These are phyloP conservation scores for Tillus elongatus DNA, from an alignment of 2,888 invertebrate genomes.

Conservation along the genomic window DNA sequence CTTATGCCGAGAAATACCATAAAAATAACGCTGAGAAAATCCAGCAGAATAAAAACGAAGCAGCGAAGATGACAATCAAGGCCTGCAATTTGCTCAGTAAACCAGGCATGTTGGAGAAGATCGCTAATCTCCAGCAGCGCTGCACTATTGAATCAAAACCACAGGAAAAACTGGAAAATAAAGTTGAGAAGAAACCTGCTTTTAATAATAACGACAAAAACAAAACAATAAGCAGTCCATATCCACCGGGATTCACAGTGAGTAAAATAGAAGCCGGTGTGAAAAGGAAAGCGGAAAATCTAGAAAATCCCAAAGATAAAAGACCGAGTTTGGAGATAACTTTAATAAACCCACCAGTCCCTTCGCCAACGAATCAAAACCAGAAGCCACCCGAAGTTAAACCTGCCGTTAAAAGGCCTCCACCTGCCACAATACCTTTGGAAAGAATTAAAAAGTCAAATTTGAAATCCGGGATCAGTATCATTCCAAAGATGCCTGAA, in stretches of 20 bases:
- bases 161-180: constrained; percentile 19
- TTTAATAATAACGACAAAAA: not conserved
- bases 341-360: constrained; percentile 31
- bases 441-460: constrained; percentile 43
- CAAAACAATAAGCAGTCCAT: constrained; percentile 11
- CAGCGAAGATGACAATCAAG: constrained; percentile 20
- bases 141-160: constrained; percentile 32
- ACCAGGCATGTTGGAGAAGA: constrained; percentile 27
- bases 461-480: constrained; percentile 31
- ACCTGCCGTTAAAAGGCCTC: constrained; percentile 38
- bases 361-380: constrained; percentile 9
- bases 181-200: not conserved
- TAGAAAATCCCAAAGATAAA: constrained; percentile 29
- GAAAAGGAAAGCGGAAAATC: constrained; percentile 34
- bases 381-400: constrained; percentile 20
- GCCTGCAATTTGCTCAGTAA: too few species aligned
- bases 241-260: constrained; percentile 38
- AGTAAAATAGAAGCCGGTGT: constrained; percentile 39
- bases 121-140: constrained; percentile 33
- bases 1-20: constrained; percentile 30
- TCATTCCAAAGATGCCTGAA: constrained; percentile 33
- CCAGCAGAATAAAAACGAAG: constrained; percentile 21
- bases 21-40: constrained; percentile 22
- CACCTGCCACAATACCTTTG: constrained; percentile 47
- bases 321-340: constrained; percentile 39